Base-by-base conservation (phyloP, 2,888 invertebrate genomes). In the Tetrapedia diversipes region DNA sequence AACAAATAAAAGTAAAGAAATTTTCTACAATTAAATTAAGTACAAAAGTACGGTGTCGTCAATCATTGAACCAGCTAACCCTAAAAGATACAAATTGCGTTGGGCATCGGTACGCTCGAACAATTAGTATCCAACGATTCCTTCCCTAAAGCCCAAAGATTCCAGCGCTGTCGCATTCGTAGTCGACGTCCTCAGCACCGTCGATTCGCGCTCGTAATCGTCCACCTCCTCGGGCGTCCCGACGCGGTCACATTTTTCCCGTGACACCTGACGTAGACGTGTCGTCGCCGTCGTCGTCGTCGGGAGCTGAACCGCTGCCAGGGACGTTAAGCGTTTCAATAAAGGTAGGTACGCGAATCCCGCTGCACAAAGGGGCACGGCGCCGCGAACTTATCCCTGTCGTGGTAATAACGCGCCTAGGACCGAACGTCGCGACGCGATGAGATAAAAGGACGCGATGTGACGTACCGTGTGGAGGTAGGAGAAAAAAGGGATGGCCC, bases 281-380 rank as follows among this genome's bases (percentile, higher is more conserved):
- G 47, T 7, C 49, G 57, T 16, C 34, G 32, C 16, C 47, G 49
- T 27, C 70, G 47, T 56, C 54, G 37, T 14, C 56, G 54, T 29
- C 37, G 45, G 4, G 4, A 1, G 19, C n/a, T 19, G 63, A 16
- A 57, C 53, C 61, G 39, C 60, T 57, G 54, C 32, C 57, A 47
- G 57, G 24, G 41, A 76, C 65, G 60, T 53, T 70, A 47, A 54
- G 56, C 54, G 45, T 77, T 77, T 70, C 56, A 47, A 70, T 80
- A 73, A 74, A 53, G 34, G 41, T 8, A 16, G 53, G 76, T 29
- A 67, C 43, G 43, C 14, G 64, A 71, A 61, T 56, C 59, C 45
- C 37, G 39, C 11, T n/a, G 45, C 47, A 80, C 64, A 49, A 80
- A 68, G 49, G 57, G 29, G 37, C 16, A 11, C 3, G 8, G 29